These are phyloP conservation scores for Anguilla megastoma DNA, from an alignment of 2,797 vertebrate species.

Conservation along the genomic window DNA sequence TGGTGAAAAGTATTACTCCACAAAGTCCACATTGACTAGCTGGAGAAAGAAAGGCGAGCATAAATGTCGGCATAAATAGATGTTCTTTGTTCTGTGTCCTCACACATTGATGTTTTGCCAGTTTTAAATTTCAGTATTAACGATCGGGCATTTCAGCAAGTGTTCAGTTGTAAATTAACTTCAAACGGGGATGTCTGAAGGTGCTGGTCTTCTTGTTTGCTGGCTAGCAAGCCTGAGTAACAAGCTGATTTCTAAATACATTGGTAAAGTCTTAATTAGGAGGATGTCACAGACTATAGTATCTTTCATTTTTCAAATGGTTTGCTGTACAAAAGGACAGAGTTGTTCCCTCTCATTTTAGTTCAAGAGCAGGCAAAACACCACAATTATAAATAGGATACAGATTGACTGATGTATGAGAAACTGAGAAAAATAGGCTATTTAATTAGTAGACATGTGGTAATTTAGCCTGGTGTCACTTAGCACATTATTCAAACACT, in stretches of 20 bases:
- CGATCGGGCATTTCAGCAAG: background rate
- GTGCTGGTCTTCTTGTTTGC: background rate
- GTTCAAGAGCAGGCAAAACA: conserved; percentile 24
- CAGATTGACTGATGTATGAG: conserved; percentile 16
- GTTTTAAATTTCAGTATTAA: conserved; percentile 4
- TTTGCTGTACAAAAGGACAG: background rate
- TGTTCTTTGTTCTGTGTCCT: background rate
- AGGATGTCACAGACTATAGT: background rate
- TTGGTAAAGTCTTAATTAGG: background rate
- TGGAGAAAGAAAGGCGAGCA: background rate
- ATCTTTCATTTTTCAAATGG: conserved; percentile 1
- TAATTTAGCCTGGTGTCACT: conserved; percentile 34
- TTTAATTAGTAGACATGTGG: conserved; percentile 39
- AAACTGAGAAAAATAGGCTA: conserved; percentile 11
- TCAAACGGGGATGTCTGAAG: background rate
- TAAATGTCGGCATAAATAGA: background rate
- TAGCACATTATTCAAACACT: conserved; percentile 32
- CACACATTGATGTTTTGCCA: background rate
- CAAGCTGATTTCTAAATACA: background rate
- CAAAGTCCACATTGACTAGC: background rate
- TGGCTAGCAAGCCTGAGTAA: background rate
- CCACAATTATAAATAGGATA: conserved; percentile 6
- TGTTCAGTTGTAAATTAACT: conserved; percentile 2
- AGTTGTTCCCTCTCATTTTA: background rate
- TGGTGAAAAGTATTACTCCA: background rate